Evolutionary conservation across 2,888 invertebrate genomes (phyloP), one percentile per base, ranked within the genome.

Genomic region (Aleiodes testaceus): DNA sequence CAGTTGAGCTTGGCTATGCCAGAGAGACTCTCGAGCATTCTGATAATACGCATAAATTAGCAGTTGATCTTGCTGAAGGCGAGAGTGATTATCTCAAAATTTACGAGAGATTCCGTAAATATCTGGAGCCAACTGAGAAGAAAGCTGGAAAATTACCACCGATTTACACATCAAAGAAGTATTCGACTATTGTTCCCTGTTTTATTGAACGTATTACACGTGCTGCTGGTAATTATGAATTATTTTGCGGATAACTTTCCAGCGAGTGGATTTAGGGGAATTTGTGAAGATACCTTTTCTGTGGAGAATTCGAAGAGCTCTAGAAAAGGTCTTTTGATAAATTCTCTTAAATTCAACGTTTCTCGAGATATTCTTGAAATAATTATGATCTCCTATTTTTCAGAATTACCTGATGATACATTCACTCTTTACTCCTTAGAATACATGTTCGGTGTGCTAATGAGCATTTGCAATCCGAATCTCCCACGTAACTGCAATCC

Each of bases 11-110:
- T 64, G 91, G 91, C 0, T 90, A 88, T 75, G 82, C 83, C 1
- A 82, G 85, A 73, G 88, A 87, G 16, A 88, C 90, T 0, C 80
- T 84, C 59, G 79, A 87, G n/a, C 86, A 87, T 72, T 85, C 89
- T 0, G 81, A 86, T 0, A 78, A 80, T 1, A 88, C 89, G 0
- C 91, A 91, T 78, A 82, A 87, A 69, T 81, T 91, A 52, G 87
- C 89, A 3, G 83, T 87, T 1, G 81, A 88, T 45, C 49, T 78
- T 7, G 2, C 50, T 2, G 78, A 86, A 4, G 87, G 86, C 1
- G 78, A 83, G 55, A 77, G 74, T 7, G 76, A 85, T 70, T 89
- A 83, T 36, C 20, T 64, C 5, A 80, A 81, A 5, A 83, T 91
- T 36, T 89, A 88, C 70, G 30, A 77, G 0, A 85, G 87, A 3